These are phyloP conservation scores for Lypha dubia DNA, from an alignment of 2,888 invertebrate species.

Conservation along the genomic window DNA sequence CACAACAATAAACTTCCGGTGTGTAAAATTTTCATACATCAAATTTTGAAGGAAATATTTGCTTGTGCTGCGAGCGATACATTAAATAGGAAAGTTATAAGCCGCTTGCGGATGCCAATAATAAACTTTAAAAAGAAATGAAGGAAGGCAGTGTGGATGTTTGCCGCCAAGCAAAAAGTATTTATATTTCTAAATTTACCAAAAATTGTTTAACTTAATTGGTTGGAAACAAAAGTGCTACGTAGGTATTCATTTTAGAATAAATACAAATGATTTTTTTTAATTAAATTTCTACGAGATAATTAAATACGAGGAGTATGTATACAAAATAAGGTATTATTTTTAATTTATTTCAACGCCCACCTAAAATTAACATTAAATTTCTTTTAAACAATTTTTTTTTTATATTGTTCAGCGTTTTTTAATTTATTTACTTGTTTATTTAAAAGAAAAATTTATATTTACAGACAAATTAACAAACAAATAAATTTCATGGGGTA, in stretches of 20 bases:
- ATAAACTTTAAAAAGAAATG: constrained; percentile 52
- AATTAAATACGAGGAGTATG: constrained; percentile 49
- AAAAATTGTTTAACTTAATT: background rate
- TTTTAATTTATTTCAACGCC: constrained; percentile 59
- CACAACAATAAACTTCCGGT: constrained; percentile 69
- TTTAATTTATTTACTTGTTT: constrained; percentile 49
- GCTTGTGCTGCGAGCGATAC: constrained; percentile 6
- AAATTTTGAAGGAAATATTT: constrained; percentile 20
- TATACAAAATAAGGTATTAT: constrained; percentile 46
- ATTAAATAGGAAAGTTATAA: constrained; percentile 11
- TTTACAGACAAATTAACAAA: constrained; percentile 36
- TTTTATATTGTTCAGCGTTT: constrained; percentile 43
- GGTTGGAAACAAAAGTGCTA: constrained; percentile 2
- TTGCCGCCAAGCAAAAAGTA: background rate
- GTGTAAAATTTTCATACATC: constrained; percentile 11
- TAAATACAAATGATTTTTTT: too few species aligned
- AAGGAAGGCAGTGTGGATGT: background rate
- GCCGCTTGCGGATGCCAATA: constrained; percentile 31
- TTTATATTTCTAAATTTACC: background rate
- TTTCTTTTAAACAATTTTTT: background rate
- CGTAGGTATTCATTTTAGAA: constrained; percentile 20
- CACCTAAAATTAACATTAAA: constrained; percentile 37
- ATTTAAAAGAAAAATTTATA: constrained; percentile 23
- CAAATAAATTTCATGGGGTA: constrained; percentile 2
- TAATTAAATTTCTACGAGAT: constrained; percentile 55